Evolutionary conservation across 2,797 vertebrate genomes (phyloP).

Genomic region (Sebastolobus altivelis): DNA sequence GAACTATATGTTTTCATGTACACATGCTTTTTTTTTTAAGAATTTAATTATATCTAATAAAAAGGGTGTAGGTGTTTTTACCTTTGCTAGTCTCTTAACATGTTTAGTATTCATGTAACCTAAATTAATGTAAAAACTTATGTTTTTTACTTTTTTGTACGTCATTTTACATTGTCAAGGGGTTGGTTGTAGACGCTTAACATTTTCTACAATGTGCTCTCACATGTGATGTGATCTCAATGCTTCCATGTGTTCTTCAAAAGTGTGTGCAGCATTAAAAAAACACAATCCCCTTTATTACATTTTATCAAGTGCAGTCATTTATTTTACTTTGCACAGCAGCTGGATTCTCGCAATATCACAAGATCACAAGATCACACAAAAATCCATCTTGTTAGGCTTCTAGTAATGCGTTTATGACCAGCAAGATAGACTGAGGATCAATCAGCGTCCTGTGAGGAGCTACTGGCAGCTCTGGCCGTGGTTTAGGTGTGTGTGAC

Average conservation of each 20-base stretch:
- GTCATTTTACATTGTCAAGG: no score
- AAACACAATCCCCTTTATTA: neutral
- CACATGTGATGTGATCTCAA: neutral
- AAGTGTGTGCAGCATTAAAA: neutral
- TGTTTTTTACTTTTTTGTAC: neutral
- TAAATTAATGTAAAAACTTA: neutral
- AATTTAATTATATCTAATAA: neutral
- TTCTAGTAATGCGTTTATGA: no score
- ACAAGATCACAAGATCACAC: no score
- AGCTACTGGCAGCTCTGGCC: no score
- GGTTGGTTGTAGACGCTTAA: neutral
- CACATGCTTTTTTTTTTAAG: neutral
- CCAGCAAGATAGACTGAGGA: no score
- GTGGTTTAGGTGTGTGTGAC: no score
- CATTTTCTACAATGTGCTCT: neutral
- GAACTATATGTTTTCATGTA: neutral
- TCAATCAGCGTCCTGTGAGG: no score
- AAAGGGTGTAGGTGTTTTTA: neutral
- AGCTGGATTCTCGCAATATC: no score
- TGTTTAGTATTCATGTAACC: neutral
- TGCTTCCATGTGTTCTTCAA: neutral
- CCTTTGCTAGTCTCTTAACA: neutral
- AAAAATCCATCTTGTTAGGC: no score
- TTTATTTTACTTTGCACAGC: no score
- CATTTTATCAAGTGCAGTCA: neutral